Percentiles rank a stretch among this genome's conserved stretches.
phyloP scores from a whole-genome alignment of 2,797 vertebrate genomes.

The Sebastes minor region DNA sequence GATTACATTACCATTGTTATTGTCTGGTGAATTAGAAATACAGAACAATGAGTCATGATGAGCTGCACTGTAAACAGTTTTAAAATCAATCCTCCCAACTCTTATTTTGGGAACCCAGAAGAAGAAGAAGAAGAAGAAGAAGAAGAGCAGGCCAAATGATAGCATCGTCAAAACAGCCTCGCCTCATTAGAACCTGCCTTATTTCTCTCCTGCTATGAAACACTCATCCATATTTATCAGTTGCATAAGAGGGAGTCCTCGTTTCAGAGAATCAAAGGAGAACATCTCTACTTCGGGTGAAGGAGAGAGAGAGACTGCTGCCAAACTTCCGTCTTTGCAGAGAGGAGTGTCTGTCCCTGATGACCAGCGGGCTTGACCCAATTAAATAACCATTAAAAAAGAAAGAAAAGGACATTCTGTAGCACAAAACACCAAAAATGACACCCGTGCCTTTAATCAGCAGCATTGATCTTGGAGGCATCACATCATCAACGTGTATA shows the following conservation, averaged over 20 bases:
- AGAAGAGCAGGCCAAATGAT: background rate
- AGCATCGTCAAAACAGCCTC: slow-evolving; percentile 42
- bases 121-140: background rate
- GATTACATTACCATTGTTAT: background rate
- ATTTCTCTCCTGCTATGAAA: slow-evolving; percentile 36
- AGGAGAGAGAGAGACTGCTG: slow-evolving; percentile 19
- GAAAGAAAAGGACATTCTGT: background rate
- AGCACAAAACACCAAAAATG: background rate
- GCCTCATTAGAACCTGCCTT: slow-evolving; percentile 53
- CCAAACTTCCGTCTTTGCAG: slow-evolving; percentile 6
- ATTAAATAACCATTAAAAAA: slow-evolving; percentile 19
- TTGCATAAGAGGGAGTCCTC: slow-evolving; percentile 43
- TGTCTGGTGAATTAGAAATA: background rate
- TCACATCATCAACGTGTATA: background rate
- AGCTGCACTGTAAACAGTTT: background rate
- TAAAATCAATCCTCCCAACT: background rate
- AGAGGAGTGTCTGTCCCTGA: slow-evolving; percentile 22
- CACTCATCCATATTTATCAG: slow-evolving; percentile 70
- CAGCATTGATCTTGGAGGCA: background rate
- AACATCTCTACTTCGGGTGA: slow-evolving; percentile 25
- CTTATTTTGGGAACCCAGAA: background rate
- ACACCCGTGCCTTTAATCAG: background rate
- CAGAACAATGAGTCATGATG: background rate
- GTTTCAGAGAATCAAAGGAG: slow-evolving; percentile 46
- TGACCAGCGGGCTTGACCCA: slow-evolving; percentile 20